Percentiles rank a stretch among this genome's conserved stretches.
Conservation (phyloP, 2,888 invertebrate species). For the Carcina quercana region DNA sequence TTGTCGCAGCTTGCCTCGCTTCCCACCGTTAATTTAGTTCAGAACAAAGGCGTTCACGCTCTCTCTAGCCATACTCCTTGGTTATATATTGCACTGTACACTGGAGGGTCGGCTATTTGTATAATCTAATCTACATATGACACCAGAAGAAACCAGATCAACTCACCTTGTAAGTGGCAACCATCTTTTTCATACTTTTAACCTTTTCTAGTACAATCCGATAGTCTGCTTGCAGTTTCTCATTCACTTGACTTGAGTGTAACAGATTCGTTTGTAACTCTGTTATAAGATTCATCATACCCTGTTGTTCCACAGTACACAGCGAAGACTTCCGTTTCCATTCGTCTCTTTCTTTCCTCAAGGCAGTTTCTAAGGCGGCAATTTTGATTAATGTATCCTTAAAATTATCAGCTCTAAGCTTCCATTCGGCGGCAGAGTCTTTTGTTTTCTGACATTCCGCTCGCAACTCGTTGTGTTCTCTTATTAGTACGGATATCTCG, state of each 20-base stretch:
- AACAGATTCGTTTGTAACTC: constrained; percentile 58
- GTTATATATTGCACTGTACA: too few relatives aligned
- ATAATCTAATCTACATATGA: too few relatives aligned
- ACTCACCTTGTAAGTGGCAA: constrained; percentile 76
- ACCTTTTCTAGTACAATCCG: constrained; percentile 74
- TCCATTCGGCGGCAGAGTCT: constrained; percentile 48
- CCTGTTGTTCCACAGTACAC: constrained; percentile 44
- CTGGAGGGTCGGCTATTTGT: too few relatives aligned
- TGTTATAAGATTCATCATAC: constrained; percentile 51
- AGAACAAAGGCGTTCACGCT: too few relatives aligned
- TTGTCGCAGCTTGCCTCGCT: too few relatives aligned
- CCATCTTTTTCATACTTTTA: constrained; percentile 76
- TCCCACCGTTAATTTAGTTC: too few relatives aligned
- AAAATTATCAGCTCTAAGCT: constrained; percentile 48
- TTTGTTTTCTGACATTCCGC: constrained; percentile 49
- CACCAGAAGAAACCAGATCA: too few relatives aligned
- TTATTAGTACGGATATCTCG: constrained; percentile 61
- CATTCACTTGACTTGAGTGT: constrained; percentile 51
- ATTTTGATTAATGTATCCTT: constrained; percentile 45
- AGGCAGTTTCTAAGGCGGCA: constrained; percentile 48
- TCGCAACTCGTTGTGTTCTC: constrained; percentile 54
- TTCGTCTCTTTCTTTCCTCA: constrained; percentile 56
- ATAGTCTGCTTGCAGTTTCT: constrained; percentile 52
- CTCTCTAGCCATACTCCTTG: too few relatives aligned
- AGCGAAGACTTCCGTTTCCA: constrained; percentile 42